Evolutionary conservation across 2,888 invertebrate species (phyloP), one percentile per base, ranked within the genome.

Genomic region (Agonopterix heracliana): DNA sequence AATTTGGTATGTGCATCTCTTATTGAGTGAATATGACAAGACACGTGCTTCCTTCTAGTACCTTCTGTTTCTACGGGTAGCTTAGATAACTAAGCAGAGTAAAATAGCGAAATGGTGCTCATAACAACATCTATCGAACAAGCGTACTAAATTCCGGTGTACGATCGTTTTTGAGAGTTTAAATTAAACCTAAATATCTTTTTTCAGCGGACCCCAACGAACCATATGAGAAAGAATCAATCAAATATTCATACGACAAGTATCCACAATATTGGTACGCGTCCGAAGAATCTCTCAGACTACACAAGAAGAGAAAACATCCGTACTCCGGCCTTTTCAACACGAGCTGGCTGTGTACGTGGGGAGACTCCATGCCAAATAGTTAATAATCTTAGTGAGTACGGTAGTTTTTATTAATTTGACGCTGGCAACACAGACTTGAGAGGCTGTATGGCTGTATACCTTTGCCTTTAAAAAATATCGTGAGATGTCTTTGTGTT

Each of bases 181-280:
- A 2, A 2, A 17, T 17, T 17, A 1, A 17, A 17, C 17, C 17
- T 17, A 17, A 17, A 26, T 26, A 26, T 38, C 10, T 38, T n/a
- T 38, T 52, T 46, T 0, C 75, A 87, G 87, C 60, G 10, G 77
- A 82, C 17, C 68, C 74, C 0, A 61, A 68, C 0, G 79, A 79
- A 52, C 78, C 83, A 0, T 82, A 78, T 60, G 71, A 71, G 2
- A 81, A 80, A 13, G 86, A 86, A 49, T 71, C 85, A 0, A 63
- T 73, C 1, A 82, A 77, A 35, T 87, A 74, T 26, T 75, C 85
- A 0, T 84, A 76, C 52, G 81, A 84, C 60, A 80, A 78, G 40
- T 82, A 54, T 58, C 87, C 87, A 0, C 87, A 88, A 44, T 83
- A 71, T 53, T 88, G 86, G 86, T 88, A 85, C 50, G 86, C 87